Base-by-base conservation (phyloP, 2,888 invertebrate species). In the Calephelis perditalis region DNA sequence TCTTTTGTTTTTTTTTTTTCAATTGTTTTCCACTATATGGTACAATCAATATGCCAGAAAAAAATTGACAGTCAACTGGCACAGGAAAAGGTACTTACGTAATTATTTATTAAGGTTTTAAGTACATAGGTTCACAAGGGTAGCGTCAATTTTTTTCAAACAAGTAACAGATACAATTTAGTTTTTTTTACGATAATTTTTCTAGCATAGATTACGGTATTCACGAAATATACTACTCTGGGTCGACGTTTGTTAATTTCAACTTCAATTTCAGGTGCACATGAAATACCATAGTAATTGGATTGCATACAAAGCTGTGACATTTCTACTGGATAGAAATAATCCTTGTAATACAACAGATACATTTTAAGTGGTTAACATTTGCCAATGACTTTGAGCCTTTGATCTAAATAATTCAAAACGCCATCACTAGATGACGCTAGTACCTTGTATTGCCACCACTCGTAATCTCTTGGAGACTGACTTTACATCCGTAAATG, bases 251-350 rank as follows among this genome's bases (percentile, higher is more conserved):
- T 55, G 55, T 55, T 55, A 55, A 55, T 55, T 55, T 35, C 55
- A 55, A 40, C 15, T 44, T 57, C 65, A 55, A 56, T 56, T 66
- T 65, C 63, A 66, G 66, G 68, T 65, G 66, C 66, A 64, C 63
- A 65, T 49, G 58, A 68, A 66, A 61, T 66, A 68, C 60, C 60
- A 59, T 45, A 62, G 59, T 59, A 58, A 46, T 49, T 62, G 64
- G 60, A 62, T 62, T 57, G 64, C 64, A 44, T 65, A 68, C 61
- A 63, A 65, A 65, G 49, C 62, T 54, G 59, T 68, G 62, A 49
- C 61, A 65, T 68, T 68, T 67, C 60, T 68, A 60, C 62, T 65
- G 57, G 68, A 67, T 63, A 65, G 68, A 63, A 63, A 65, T 64
- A 66, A 52, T 63, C 65, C 65, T 64, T 62, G 65, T 58, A 58